A percentile compares a stretch with the other conserved stretches of the same genome.
Evolutionary conservation across 2,888 invertebrate genomes (phyloP).

Genomic region (Augochlorella aurata): DNA sequence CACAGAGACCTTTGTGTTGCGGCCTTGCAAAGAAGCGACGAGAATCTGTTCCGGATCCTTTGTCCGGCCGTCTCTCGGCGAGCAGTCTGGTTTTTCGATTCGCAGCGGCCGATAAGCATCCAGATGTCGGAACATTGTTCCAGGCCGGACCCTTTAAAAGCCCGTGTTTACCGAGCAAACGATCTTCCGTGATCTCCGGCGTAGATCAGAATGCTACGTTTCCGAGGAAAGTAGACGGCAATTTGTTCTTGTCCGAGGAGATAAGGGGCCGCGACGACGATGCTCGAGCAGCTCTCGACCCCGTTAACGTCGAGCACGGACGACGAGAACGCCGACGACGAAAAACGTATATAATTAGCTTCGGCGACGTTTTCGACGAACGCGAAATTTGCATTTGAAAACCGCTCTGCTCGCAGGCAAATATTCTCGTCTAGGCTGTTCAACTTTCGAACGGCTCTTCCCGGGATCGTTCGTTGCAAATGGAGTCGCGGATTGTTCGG

Average conservation of each 20-base stretch:
- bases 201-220: slow-evolving; percentile 29
- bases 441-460: neutral
- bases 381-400: neutral
- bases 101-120: slow-evolving; percentile 42
- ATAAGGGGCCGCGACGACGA: slow-evolving; percentile 29
- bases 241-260: slow-evolving; percentile 38
- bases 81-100: slow-evolving; percentile 38
- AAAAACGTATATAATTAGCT: slow-evolving; percentile 1
- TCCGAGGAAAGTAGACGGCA: slow-evolving; percentile 26
- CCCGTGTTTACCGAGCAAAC: slow-evolving; percentile 25
- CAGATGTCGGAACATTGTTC: slow-evolving; percentile 48
- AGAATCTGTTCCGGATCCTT: slow-evolving; percentile 46
- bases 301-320: neutral
- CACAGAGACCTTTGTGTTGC: slow-evolving; percentile 17
- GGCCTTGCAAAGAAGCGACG: slow-evolving; percentile 15
- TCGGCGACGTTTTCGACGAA: neutral
- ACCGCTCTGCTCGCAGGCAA: neutral
- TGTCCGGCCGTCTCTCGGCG: slow-evolving; percentile 22
- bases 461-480: neutral
- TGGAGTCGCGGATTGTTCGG: neutral
- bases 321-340: neutral
- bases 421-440: neutral
- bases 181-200: slow-evolving; percentile 32
- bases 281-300: neutral
- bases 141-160: slow-evolving; percentile 20